phyloP scores from a whole-genome alignment of 2,797 vertebrate species.

The Sphenodon punctatus region DNA sequence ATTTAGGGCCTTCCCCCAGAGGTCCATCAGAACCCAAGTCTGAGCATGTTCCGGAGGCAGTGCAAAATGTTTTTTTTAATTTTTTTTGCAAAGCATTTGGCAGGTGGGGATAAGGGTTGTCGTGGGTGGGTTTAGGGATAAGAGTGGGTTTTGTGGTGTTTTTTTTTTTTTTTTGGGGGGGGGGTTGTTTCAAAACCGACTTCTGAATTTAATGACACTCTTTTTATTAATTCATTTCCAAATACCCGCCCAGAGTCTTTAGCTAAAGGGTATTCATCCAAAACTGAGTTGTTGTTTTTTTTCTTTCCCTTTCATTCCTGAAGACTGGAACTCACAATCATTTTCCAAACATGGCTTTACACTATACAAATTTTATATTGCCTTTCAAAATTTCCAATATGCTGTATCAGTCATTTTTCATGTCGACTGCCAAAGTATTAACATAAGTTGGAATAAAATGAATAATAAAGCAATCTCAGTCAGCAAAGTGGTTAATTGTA shows the following conservation, averaged over 20 bases:
- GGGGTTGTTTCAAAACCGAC: background rate
- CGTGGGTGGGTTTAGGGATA: no score
- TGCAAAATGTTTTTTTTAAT: no score
- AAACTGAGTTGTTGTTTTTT: background rate
- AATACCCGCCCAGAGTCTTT: background rate
- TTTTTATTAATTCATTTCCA: slow-evolving; percentile 14
- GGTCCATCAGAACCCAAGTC: no score
- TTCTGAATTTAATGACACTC: background rate
- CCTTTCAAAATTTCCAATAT: slow-evolving; percentile 66
- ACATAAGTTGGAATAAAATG: slow-evolving; percentile 71
- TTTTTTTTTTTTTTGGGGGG: no score
- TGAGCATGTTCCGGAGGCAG: no score
- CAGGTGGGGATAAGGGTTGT: no score
- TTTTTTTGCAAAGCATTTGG: no score
- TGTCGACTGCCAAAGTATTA: slow-evolving; percentile 71
- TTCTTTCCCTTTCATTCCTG: slow-evolving; percentile 9
- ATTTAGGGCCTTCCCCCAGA: no score
- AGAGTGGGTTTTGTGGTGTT: no score
- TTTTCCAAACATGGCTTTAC: slow-evolving; percentile 47
- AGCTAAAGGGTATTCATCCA: slow-evolving; percentile 8
- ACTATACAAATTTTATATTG: slow-evolving; percentile 57
- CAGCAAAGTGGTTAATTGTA: slow-evolving; percentile 77
- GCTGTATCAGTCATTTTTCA: slow-evolving; percentile 70
- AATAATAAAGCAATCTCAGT: slow-evolving; percentile 76
- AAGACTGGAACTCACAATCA: slow-evolving; percentile 16